Percentiles rank a stretch among this genome's conserved stretches.
These are phyloP conservation scores for Ramazzottius varieornatus DNA, from an alignment of 2,888 invertebrate species.

Conservation along the genomic window DNA sequence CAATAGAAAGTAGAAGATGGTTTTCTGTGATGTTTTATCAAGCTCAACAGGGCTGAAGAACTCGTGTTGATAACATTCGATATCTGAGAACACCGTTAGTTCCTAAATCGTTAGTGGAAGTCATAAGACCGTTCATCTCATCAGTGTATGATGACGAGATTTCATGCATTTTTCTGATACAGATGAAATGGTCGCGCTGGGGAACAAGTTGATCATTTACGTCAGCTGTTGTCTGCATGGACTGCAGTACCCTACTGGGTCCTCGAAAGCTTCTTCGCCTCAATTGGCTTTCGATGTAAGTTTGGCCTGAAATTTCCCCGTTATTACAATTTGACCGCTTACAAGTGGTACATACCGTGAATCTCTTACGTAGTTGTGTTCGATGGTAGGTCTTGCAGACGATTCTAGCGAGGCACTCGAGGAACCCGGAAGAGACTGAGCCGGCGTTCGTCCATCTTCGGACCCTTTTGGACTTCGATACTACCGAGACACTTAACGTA, in stretches of 20 bases:
- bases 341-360: not conserved
- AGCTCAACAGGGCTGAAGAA: too few relatives aligned
- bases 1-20: too few relatives aligned
- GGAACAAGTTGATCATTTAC: not conserved
- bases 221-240: not conserved
- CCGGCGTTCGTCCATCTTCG: conserved; percentile 23
- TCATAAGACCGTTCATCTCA: too few relatives aligned
- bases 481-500: conserved; percentile 56
- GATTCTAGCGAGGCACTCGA: not conserved
- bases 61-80: not conserved
- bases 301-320: not conserved
- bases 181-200: conserved; percentile 1
- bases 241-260: not conserved
- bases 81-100: not conserved
- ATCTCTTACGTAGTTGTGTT: not conserved
- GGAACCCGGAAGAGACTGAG: conserved; percentile 12
- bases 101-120: not conserved
- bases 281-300: not conserved
- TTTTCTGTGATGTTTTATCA: too few relatives aligned
- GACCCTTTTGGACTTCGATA: conserved; percentile 49
- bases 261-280: not conserved
- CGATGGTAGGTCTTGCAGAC: not conserved
- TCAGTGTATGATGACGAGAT: too few relatives aligned
- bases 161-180: too few relatives aligned
- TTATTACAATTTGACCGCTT: too few relatives aligned